A percentile compares a stretch with the other conserved stretches of the same genome.
phyloP scores from a whole-genome alignment of 2,888 invertebrate genomes.

The Hemithea aestivaria region DNA sequence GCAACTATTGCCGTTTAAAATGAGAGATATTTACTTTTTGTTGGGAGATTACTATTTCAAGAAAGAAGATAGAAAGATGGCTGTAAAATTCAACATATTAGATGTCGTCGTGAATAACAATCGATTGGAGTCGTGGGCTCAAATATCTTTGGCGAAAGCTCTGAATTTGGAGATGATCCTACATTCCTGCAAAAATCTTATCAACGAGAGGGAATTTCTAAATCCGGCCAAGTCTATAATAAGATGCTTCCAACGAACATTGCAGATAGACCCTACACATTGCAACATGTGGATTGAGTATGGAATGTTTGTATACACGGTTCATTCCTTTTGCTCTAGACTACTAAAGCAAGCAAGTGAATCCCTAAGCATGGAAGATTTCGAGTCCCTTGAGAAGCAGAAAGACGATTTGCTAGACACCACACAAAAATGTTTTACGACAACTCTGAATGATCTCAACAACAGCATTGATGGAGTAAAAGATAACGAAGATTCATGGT shows the following conservation, averaged over 20 bases:
- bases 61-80: conserved; percentile 85
- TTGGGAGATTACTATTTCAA: conserved; percentile 96
- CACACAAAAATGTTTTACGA: conserved; percentile 88
- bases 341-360: conserved; percentile 89
- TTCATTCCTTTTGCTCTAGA: conserved; percentile 94
- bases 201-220: conserved; percentile 81
- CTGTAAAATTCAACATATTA: conserved; percentile 88
- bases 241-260: conserved; percentile 88
- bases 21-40: conserved; percentile 91
- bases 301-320: conserved; percentile 92
- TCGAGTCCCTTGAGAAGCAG: conserved; percentile 85
- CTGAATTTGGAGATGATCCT: conserved; percentile 88
- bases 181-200: conserved; percentile 83
- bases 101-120: conserved; percentile 90
- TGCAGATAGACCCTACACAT: conserved; percentile 86
- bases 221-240: conserved; percentile 85
- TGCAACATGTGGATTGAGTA: conserved; percentile 93
- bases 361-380: conserved; percentile 85
- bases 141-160: conserved; percentile 89
- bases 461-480: conserved; percentile 73
- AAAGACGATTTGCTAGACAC: conserved; percentile 89
- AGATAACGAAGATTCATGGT: conserved; percentile 91
- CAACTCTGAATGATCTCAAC: conserved; percentile 81
- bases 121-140: conserved; percentile 95
- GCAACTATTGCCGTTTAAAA: conserved; percentile 77